Evolutionary conservation across 2,113 vertebrate genomes (phyloP), one percentile per base, ranked within the genome.

Genomic region (Pygoscelis antarcticus): DNA sequence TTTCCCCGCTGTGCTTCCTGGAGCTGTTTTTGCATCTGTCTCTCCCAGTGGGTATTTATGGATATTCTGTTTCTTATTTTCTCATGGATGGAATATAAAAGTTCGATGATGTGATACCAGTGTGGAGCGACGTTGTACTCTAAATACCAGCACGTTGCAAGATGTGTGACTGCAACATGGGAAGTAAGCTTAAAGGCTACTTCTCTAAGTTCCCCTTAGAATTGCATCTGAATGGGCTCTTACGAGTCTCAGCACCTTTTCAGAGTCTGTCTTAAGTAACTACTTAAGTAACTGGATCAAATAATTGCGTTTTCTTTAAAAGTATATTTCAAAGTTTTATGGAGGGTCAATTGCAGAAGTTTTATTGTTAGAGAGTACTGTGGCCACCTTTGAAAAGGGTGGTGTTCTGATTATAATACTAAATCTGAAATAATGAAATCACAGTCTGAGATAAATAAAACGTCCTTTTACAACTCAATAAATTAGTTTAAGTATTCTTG

Each of bases 401-500:
- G 47, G 29, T 57, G 47, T 68, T 94, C 44, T 64, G 57, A 92
- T 75, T 30, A 61, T 64, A 44, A 74, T 86, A 69, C 94, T 93
- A 46, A 82, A 70, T 86, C 23, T 90, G 71, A 69, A 96, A 69
- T 22, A 96, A 58, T 65, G 66, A 83, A 95, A 51, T 83, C 4
- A 6, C 34, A 57, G 16, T 68, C 95, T 44, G n/a, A 90, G 46
- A 18, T 81, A 94, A 94, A 72, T 91, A 75, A 91, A 95, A 79
- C 2, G 21, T 46, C 38, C 55, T 89, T 79, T 94, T 88, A 95
- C 71, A 97, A 68, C 92, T 91, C 74, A 96, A 52, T 95, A 93
- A 84, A 94, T 96, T 89, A 94, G 15, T 89, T 94, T 96, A 95
- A 90, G 52, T 82, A 74, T 89, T 95, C 81, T 95, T 97, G 58